Conservation (phyloP, 2,888 invertebrate species). For the Diadromus collaris region DNA sequence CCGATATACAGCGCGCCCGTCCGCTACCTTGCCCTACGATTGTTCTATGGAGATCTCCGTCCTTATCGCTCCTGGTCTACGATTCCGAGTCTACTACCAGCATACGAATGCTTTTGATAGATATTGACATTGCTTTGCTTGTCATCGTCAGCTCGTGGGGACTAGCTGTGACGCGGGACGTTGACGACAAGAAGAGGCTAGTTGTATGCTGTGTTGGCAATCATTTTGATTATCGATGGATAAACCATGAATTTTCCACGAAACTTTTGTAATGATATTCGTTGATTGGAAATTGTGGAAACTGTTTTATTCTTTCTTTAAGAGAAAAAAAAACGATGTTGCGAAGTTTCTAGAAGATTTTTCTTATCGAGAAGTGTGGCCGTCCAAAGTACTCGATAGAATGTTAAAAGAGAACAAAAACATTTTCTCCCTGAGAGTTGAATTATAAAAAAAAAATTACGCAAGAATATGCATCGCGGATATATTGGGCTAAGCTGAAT, state of each 20-base stretch:
- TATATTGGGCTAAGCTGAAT: no score
- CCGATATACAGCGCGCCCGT: slow-evolving; percentile 63
- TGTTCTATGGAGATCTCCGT: not conserved
- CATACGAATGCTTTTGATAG: slow-evolving; percentile 56
- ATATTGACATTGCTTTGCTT: slow-evolving; percentile 48
- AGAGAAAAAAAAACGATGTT: no score
- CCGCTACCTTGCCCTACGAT: slow-evolving; percentile 22
- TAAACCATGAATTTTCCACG: not conserved
- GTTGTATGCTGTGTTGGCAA: not conserved
- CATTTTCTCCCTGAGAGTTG: no score
- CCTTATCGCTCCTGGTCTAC: slow-evolving; percentile 12
- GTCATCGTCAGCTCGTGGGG: slow-evolving; percentile 5
- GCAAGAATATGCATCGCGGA: no score
- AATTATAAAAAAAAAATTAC: no score
- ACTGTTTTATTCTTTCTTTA: not conserved
- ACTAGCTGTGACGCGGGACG: not conserved
- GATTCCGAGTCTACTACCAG: not conserved
- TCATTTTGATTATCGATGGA: not conserved
- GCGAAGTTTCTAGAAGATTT: no score
- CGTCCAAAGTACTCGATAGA: no score
- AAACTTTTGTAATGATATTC: not conserved
- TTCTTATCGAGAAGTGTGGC: no score
- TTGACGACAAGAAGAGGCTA: not conserved
- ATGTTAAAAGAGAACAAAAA: no score
- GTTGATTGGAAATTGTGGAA: not conserved